Percentiles rank a stretch among this genome's conserved stretches.
phyloP scores from a whole-genome alignment of 1,140 invertebrate species.

The Hydropsyche tenuis region DNA sequence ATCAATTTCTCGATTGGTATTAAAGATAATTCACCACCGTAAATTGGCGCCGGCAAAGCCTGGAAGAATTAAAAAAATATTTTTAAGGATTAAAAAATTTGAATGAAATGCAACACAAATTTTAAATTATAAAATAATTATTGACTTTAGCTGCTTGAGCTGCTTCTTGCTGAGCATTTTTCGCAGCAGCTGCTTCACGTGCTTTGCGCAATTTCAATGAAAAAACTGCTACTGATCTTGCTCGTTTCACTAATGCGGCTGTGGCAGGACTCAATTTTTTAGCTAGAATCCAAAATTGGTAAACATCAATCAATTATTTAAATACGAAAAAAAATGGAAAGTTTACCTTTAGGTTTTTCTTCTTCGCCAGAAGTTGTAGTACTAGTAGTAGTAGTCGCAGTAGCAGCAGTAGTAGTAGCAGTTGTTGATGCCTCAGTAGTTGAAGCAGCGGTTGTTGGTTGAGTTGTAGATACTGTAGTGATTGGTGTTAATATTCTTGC shows the following conservation, averaged over 20 bases:
- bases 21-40: constrained; percentile 78
- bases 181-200: constrained; percentile 74
- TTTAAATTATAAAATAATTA: neutral
- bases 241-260: constrained; percentile 78
- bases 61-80: constrained; percentile 47
- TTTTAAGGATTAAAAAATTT: neutral
- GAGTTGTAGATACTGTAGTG: neutral
- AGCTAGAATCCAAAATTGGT: constrained; percentile 54
- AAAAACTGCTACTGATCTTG: constrained; percentile 81
- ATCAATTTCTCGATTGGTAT: constrained; percentile 81
- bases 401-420: constrained; percentile 43
- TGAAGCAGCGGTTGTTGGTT: constrained; percentile 20
- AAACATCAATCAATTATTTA: neutral
- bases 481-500: constrained; percentile 41
- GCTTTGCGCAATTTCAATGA: constrained; percentile 78
- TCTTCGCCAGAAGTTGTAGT: constrained; percentile 59
- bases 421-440: constrained; percentile 52
- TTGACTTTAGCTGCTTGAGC: constrained; percentile 36
- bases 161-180: constrained; percentile 60
- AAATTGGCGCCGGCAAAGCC: constrained; percentile 68
- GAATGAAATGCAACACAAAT: neutral
- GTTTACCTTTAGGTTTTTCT: constrained; percentile 59
- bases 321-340: neutral
- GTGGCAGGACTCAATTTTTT: constrained; percentile 72
- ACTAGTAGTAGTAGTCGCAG: constrained; percentile 53